phyloP scores from a whole-genome alignment of 1,140 invertebrate species.

The Lordiphosa clarofinis region DNA sequence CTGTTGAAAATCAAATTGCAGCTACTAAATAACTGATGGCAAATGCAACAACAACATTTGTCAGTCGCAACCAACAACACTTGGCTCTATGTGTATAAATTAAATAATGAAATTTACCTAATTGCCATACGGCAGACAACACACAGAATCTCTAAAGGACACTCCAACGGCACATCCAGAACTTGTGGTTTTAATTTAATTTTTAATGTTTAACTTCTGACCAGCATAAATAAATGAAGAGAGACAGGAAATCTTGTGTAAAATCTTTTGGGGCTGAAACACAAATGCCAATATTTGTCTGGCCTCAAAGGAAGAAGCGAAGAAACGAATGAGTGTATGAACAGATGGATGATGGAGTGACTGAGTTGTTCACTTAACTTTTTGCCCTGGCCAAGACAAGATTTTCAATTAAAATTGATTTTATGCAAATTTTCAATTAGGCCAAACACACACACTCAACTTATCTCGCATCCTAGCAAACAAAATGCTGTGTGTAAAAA shows the following conservation, averaged over 20 bases:
- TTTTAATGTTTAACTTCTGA: conserved; percentile 69
- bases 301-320: conserved; percentile 1
- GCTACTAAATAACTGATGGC: conserved; percentile 69
- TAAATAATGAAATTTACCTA: conserved; percentile 67
- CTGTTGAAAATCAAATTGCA: conserved; percentile 38
- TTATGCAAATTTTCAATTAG: conserved; percentile 78
- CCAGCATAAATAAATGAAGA: conserved; percentile 52
- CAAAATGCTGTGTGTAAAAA: conserved; percentile 27
- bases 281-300: conserved; percentile 66
- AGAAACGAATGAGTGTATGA: background rate
- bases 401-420: conserved; percentile 78
- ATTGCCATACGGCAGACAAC: conserved; percentile 39
- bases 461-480: conserved; percentile 27
- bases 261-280: conserved; percentile 22
- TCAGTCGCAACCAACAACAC: conserved; percentile 30
- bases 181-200: conserved; percentile 65
- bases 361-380: conserved; percentile 65
- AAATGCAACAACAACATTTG: conserved; percentile 24
- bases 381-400: conserved; percentile 54
- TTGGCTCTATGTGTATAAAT: conserved; percentile 48
- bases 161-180: conserved; percentile 5
- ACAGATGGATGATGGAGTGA: conserved; percentile 17
- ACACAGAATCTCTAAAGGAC: conserved; percentile 6
- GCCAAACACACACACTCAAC: conserved; percentile 25
- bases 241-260: conserved; percentile 38